Percentiles rank a stretch among this genome's conserved stretches.
phyloP scores from a whole-genome alignment of 2,888 invertebrate species.

The Apomyelois bistriatella region DNA sequence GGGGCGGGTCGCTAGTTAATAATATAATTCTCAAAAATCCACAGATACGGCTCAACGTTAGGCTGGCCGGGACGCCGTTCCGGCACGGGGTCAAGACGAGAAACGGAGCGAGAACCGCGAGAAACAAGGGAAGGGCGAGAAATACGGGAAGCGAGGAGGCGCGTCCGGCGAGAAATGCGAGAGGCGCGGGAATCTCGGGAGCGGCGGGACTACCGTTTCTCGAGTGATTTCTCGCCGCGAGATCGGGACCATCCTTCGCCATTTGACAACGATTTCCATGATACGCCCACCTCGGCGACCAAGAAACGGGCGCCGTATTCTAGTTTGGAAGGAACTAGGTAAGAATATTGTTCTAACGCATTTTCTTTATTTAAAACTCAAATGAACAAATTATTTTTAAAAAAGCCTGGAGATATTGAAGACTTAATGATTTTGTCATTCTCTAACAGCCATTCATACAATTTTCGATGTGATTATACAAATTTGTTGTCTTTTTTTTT shows the following conservation, averaged over 20 bases:
- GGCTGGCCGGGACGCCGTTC: constrained; percentile 54
- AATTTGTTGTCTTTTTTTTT: too few species aligned
- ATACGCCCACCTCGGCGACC: constrained; percentile 50
- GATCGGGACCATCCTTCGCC: constrained; percentile 75
- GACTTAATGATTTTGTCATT: too few species aligned
- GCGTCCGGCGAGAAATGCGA: constrained; percentile 17
- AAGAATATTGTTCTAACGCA: constrained; percentile 11
- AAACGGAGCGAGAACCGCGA: constrained; percentile 34
- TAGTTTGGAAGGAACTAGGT: constrained; percentile 65
- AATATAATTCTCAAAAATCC: background rate
- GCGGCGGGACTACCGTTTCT: constrained; percentile 69
- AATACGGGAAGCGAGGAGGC: constrained; percentile 34
- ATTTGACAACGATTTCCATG: constrained; percentile 82
- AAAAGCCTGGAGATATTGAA: too few species aligned
- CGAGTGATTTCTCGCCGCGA: constrained; percentile 82
- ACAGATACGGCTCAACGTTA: constrained; percentile 63
- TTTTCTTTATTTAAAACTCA: too few species aligned
- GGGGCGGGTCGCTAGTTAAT: too few species aligned
- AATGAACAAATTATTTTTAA: too few species aligned
- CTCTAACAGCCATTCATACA: too few species aligned
- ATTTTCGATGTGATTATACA: too few species aligned
- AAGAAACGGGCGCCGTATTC: constrained; percentile 65
- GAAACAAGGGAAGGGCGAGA: constrained; percentile 39
- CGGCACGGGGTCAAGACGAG: constrained; percentile 36
- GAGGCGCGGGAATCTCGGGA: constrained; percentile 31